Evolutionary conservation across 2,113 vertebrate genomes (phyloP).

Genomic region (Puffinus mauretanicus): DNA sequence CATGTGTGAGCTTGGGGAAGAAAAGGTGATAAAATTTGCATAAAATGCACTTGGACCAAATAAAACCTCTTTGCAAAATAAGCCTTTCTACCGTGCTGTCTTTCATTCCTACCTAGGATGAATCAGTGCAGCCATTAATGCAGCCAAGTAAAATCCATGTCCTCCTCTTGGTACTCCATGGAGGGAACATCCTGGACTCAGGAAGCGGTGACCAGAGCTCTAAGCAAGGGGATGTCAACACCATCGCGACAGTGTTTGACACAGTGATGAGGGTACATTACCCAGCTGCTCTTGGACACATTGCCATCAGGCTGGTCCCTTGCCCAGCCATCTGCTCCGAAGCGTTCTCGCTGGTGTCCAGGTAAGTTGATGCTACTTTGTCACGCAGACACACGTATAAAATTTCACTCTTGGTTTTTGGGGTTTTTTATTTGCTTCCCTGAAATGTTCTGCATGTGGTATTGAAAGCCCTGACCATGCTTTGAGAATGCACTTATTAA

Average conservation of each 20-base stretch:
- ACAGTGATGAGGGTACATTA: conserved; percentile 96
- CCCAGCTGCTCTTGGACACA: conserved; percentile 88
- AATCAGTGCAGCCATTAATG: conserved; percentile 76
- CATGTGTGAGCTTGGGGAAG: neutral
- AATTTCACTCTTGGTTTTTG: neutral
- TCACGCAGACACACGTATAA: fast-evolving
- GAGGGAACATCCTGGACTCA: conserved; percentile 96
- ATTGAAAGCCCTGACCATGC: neutral
- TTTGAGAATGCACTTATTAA: neutral
- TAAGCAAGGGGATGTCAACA: conserved; percentile 96
- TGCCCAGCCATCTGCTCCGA: conserved; percentile 95
- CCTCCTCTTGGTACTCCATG: conserved; percentile 91
- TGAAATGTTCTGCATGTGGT: neutral
- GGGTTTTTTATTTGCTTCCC: neutral
- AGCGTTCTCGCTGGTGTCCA: conserved; percentile 94
- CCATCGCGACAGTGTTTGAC: conserved; percentile 88
- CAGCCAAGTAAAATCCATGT: conserved; percentile 91
- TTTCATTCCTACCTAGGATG: conserved; percentile 75
- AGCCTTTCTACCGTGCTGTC: neutral
- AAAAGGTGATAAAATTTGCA: neutral
- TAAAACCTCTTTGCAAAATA: neutral
- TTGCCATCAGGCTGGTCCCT: conserved; percentile 92
- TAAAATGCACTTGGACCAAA: neutral
- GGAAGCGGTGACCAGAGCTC: conserved; percentile 92
- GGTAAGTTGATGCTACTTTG: conserved; percentile 70